These are phyloP conservation scores for Phenganax stokvisi DNA, from an alignment of 92 coral and sea anemone genomes.

Conservation along the genomic window DNA sequence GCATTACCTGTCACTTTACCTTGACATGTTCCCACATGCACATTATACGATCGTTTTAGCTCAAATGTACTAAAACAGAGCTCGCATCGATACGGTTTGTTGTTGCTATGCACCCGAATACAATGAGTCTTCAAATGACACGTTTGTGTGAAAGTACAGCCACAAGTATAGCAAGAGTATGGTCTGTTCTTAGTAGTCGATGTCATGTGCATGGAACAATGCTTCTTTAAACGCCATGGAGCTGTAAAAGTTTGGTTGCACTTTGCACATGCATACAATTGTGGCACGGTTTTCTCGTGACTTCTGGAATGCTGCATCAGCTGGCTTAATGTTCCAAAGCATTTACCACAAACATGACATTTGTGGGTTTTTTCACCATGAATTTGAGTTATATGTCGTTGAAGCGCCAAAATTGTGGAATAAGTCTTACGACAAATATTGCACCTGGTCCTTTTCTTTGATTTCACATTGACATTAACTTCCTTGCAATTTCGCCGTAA, in stretches of 20 bases:
- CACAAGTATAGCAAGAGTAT: not conserved
- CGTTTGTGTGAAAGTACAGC: not conserved
- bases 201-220: not conserved
- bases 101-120: not conserved
- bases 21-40: not conserved
- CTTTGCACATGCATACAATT: no score
- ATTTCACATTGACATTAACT: no score
- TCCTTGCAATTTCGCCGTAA: no score
- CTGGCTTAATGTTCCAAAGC: not conserved
- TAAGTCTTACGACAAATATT: no score
- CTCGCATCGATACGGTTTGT: not conserved
- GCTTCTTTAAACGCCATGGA: not conserved
- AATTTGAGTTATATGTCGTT: no score
- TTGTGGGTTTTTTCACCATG: not conserved
- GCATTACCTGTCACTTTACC: not conserved
- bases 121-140: slow-evolving; percentile 1
- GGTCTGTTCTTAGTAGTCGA: not conserved
- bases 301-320: no score
- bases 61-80: not conserved
- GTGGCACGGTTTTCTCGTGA: no score
- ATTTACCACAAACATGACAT: not conserved
- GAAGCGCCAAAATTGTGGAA: no score
- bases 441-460: no score
- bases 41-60: no score
- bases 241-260: no score